Evolutionary conservation across 2,113 vertebrate species (phyloP).

Genomic region (Patagioenas fasciata): DNA sequence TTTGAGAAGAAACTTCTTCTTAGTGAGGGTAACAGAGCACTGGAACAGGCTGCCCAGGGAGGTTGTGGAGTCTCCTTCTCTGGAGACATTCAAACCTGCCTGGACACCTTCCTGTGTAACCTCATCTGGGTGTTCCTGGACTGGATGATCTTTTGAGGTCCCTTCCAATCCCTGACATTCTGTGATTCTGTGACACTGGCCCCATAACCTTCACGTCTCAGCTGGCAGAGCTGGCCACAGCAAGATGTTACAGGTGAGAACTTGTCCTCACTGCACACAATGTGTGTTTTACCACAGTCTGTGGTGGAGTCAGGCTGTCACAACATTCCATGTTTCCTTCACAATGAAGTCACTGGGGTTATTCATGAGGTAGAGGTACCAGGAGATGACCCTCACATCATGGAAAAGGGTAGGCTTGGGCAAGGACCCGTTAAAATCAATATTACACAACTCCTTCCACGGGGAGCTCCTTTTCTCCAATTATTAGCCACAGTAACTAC

Average conservation of each 20-base stretch:
- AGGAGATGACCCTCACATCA: background rate
- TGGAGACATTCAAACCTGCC: too few relatives aligned
- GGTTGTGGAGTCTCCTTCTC: too few relatives aligned
- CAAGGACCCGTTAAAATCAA: background rate
- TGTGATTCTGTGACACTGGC: too few relatives aligned
- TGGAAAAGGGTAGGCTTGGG: background rate
- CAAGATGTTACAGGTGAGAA: background rate
- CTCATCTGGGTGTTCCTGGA: too few relatives aligned
- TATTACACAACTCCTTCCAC: background rate
- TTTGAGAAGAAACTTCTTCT: too few relatives aligned
- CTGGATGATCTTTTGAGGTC: too few relatives aligned
- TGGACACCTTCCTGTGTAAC: too few relatives aligned
- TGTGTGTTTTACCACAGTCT: fast-evolving
- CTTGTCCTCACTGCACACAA: fast-evolving
- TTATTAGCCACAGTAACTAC: background rate
- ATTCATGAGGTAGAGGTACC: background rate
- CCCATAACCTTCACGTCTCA: background rate
- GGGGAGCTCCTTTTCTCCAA: background rate
- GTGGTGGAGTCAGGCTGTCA: background rate
- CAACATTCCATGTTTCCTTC: background rate
- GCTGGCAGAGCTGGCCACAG: background rate
- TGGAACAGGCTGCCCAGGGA: too few relatives aligned
- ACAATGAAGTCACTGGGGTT: background rate
- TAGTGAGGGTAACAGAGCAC: too few relatives aligned
- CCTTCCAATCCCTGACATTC: too few relatives aligned